phyloP scores from a whole-genome alignment of 2,888 invertebrate species.

The Hyposoter didymator region DNA sequence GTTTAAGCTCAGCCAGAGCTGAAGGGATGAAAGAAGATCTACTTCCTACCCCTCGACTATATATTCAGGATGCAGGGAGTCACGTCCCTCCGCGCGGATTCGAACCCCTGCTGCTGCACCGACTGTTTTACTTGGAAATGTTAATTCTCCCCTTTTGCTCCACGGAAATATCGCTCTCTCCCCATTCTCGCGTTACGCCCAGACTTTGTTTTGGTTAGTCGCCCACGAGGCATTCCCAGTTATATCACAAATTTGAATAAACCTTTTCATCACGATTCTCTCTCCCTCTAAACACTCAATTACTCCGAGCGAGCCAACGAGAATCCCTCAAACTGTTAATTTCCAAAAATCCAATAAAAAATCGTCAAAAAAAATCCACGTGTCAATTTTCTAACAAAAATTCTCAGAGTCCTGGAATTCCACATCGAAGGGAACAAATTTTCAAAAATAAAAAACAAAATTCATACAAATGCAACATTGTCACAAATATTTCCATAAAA shows the following conservation, averaged over 20 bases:
- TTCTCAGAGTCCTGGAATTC: background rate
- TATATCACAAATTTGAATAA: slow-evolving; percentile 23
- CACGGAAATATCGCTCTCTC: slow-evolving; percentile 17
- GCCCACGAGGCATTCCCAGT: background rate
- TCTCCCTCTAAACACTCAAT: slow-evolving; percentile 7
- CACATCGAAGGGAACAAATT: background rate
- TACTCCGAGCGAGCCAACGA: background rate
- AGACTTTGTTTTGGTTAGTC: slow-evolving; percentile 49
- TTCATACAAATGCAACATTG: background rate
- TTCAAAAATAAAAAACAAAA: background rate
- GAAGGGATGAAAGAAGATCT: slow-evolving; percentile 18
- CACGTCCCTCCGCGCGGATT: slow-evolving; percentile 1
- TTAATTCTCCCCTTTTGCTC: slow-evolving; percentile 54
- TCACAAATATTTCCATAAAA: background rate
- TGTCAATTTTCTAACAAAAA: background rate
- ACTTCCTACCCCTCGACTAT: background rate
- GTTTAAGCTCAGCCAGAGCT: background rate
- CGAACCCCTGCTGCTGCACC: background rate
- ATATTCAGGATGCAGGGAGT: background rate
- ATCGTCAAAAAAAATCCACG: background rate
- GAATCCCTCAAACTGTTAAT: background rate
- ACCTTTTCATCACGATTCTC: slow-evolving; percentile 35
- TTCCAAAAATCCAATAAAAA: background rate
- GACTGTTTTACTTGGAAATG: slow-evolving; percentile 61
- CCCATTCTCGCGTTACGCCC: background rate